Evolutionary conservation across 2,888 invertebrate species (phyloP), one percentile per base, ranked within the genome.

Genomic region (Coelopa pilipes): DNA sequence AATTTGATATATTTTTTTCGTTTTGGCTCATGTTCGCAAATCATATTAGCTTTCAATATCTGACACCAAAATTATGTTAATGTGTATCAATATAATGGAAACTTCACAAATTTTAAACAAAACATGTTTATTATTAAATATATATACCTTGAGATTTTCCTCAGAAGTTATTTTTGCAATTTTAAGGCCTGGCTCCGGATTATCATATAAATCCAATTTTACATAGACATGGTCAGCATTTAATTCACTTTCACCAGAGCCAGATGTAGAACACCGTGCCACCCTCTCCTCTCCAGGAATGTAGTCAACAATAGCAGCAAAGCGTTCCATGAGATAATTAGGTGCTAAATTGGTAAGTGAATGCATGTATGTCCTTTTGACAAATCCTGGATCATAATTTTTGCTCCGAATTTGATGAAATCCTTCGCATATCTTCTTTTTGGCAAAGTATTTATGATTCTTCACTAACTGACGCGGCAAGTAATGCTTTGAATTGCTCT

Each of bases 281-380:
- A 74, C 24, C 83, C 91, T 90, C 86, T 93, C 92, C 73, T 92
- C 90, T 63, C 84, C 86, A 3, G 86, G 84, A 73, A 86, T 81
- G 72, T 85, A 83, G 47, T 92, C 88, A 9, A 92, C 92, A 79
- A 89, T 78, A 1, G 83, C 86, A 67, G 76, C 81, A 67, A 90
- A 86, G 66, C 80, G 78, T 87, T 96, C 96, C 12, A 91, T 90
- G 60, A 95, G 88, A 87, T 96, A 96, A 83, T 93, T 93, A 0
- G 95, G 94, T 1, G 94, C 95, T 87, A 95, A 89, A n/a, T 89
- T 89, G 80, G 94, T 92, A 73, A 96, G 89, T 81, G 94, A 93
- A 82, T 93, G 92, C n/a, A 96, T 89, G 86, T 96, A 96, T 78
- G 93, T 90, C 80, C 92, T 92, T 84, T 94, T 96, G 0, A 95